Evolutionary conservation across 2,888 invertebrate genomes (phyloP).

Genomic region (Drosophila ustulata): DNA sequence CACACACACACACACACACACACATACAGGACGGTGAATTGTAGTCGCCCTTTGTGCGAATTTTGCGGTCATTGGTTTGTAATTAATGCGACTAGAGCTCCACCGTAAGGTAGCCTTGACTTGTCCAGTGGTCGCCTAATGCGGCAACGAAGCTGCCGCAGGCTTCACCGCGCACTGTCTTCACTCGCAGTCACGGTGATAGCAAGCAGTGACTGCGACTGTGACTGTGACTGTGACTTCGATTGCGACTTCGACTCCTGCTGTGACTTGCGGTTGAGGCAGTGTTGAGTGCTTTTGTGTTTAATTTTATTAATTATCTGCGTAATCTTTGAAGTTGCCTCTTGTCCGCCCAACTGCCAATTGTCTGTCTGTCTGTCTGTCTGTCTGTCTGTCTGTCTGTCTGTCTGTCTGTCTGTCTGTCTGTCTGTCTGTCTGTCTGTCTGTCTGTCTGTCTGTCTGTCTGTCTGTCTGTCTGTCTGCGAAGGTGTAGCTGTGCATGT

Average conservation of each 20-base stretch:
- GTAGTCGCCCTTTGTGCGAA: slow-evolving; percentile 29
- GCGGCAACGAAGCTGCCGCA: slow-evolving; percentile 17
- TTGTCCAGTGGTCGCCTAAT: slow-evolving; percentile 58
- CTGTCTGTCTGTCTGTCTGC: background rate
- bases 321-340: slow-evolving; percentile 72
- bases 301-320: slow-evolving; percentile 80
- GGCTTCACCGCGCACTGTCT: slow-evolving; percentile 1
- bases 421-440: background rate
- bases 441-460: slow-evolving; percentile 1
- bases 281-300: slow-evolving; percentile 73
- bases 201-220: slow-evolving; percentile 8
- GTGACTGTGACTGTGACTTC: background rate
- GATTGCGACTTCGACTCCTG: slow-evolving; percentile 5
- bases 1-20: background rate
- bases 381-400: background rate
- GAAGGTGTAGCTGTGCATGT: background rate
- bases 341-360: slow-evolving; percentile 26
- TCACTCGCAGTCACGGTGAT: background rate
- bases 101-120: slow-evolving; percentile 47
- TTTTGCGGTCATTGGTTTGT: slow-evolving; percentile 77
- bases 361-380: background rate
- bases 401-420: too few relatives aligned
- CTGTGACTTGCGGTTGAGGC: slow-evolving; percentile 9
- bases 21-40: background rate
- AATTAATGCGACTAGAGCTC: slow-evolving; percentile 71